phyloP scores from a whole-genome alignment of 2,888 invertebrate species.

The Cheilosia soror region DNA sequence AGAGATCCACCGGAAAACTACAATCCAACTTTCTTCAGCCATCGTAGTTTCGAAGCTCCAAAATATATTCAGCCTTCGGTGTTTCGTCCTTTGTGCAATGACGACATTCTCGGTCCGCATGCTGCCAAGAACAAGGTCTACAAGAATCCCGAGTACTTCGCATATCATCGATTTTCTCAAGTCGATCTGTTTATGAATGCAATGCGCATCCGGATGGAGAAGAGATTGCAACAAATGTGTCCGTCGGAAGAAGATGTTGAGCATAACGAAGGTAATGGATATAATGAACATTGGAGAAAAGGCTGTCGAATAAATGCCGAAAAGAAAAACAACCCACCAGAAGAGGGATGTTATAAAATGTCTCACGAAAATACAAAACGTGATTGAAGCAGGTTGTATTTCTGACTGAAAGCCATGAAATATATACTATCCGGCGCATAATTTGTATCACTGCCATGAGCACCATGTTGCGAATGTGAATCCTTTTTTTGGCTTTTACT shows the following conservation, averaged over 20 bases:
- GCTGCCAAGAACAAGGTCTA: conserved; percentile 78
- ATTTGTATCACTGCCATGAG: not conserved
- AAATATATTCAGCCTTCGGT: conserved; percentile 77
- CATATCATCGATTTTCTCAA: conserved; percentile 81
- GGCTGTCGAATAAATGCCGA: not conserved
- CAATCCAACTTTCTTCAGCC: conserved; percentile 76
- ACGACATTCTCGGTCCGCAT: conserved; percentile 79
- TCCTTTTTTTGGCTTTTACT: not conserved
- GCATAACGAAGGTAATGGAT: not conserved
- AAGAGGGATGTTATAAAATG: not conserved
- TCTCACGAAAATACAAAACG: not conserved
- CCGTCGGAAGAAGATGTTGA: not conserved
- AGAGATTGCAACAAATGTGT: conserved; percentile 34
- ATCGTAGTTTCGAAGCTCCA: conserved; percentile 76
- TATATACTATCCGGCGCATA: not conserved
- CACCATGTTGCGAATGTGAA: conserved; percentile 27
- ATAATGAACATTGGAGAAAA: not conserved
- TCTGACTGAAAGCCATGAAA: not conserved
- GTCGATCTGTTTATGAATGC: conserved; percentile 76
- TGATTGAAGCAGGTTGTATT: not conserved
- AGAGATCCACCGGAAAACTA: conserved; percentile 81
- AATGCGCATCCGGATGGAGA: conserved; percentile 76
- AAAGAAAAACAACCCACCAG: not conserved
- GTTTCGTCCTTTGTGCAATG: conserved; percentile 77
- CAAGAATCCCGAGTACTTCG: conserved; percentile 80